phyloP scores from a whole-genome alignment of 2,113 vertebrate species.

The Xyrauchen texanus region DNA sequence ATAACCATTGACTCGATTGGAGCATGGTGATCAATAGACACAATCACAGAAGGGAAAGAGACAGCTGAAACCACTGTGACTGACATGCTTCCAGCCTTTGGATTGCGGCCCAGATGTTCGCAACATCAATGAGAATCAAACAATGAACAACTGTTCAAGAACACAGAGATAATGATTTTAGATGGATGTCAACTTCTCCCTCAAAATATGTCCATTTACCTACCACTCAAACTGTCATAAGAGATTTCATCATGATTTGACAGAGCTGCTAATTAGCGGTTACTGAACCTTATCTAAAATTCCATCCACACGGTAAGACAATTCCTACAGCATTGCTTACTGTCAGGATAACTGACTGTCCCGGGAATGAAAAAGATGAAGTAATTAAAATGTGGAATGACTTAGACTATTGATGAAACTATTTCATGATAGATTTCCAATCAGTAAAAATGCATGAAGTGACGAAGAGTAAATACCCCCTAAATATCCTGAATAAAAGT shows the following conservation, averaged over 20 bases:
- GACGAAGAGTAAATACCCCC: too few species aligned
- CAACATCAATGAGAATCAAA: conserved; percentile 20
- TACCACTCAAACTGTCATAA: conserved; percentile 8
- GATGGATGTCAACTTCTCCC: conserved; percentile 13
- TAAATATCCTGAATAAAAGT: not conserved
- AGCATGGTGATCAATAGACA: too few species aligned
- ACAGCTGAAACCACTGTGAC: not conserved
- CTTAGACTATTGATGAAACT: too few species aligned
- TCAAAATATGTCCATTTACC: not conserved
- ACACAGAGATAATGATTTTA: conserved; percentile 3
- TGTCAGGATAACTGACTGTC: too few species aligned
- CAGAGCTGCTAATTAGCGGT: conserved; percentile 13
- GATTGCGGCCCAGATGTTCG: conserved; percentile 36
- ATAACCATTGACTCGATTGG: not conserved
- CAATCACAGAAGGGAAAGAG: not conserved
- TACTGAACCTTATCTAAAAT: not conserved
- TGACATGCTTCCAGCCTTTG: conserved; percentile 35
- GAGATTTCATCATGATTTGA: conserved; percentile 14
- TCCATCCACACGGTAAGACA: too few species aligned
- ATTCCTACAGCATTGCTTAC: too few species aligned
- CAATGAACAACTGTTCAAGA: conserved; percentile 4
- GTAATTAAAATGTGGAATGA: too few species aligned
- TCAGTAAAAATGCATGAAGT: too few species aligned
- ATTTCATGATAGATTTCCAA: too few species aligned
- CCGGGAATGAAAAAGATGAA: too few species aligned